phyloP scores from a whole-genome alignment of 2,797 vertebrate species.

The Channallabes apus region DNA sequence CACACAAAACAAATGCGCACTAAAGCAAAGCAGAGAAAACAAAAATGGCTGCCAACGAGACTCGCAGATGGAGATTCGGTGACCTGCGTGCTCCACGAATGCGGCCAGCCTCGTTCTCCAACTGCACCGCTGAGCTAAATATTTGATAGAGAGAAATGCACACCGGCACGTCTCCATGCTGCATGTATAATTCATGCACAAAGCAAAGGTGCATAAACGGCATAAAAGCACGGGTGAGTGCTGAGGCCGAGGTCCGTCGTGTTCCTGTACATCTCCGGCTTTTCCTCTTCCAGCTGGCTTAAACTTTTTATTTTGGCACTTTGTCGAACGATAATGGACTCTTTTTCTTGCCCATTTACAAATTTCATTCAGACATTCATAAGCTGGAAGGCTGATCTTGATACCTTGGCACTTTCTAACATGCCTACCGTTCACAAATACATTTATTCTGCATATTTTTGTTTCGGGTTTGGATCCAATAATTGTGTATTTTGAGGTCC shows the following conservation, averaged over 20 bases:
- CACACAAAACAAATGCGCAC: neutral
- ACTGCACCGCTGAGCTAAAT: constrained; percentile 40
- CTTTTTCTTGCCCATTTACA: neutral
- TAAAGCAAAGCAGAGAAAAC: constrained; percentile 10
- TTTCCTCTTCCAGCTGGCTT: neutral
- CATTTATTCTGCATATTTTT: neutral
- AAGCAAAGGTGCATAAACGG: constrained; percentile 29
- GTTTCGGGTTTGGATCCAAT: too few relatives aligned
- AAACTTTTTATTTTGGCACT: too few relatives aligned
- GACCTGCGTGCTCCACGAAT: constrained; percentile 8
- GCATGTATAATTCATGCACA: constrained; percentile 58
- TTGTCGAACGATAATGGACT: neutral
- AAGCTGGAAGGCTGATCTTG: too few relatives aligned
- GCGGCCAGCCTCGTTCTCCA: constrained; percentile 16
- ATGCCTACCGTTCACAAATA: neutral
- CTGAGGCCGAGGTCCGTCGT: neutral
- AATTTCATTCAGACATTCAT: neutral
- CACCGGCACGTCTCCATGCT: constrained; percentile 48
- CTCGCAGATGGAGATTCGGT: constrained; percentile 17
- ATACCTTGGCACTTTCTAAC: neutral
- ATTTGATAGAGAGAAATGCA: constrained; percentile 59
- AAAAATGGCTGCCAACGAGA: constrained; percentile 24
- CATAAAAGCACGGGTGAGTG: constrained; percentile 37
- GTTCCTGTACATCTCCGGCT: neutral
- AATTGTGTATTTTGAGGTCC: too few relatives aligned